Evolutionary conservation across 1,140 invertebrate species (phyloP).

Genomic region (Goniozus legneri): DNA sequence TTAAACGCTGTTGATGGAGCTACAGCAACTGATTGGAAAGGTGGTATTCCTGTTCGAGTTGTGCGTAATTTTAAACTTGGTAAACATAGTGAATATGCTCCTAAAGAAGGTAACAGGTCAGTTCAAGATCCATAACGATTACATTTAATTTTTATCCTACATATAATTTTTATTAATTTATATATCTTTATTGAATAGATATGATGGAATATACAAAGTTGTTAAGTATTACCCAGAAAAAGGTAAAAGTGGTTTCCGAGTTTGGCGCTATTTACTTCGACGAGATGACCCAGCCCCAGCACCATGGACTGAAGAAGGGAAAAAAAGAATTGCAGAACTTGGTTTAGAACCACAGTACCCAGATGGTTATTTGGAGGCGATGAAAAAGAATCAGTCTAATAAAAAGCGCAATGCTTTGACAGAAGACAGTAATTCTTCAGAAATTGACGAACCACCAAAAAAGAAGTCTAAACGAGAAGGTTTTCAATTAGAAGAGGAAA

Average conservation of each 20-base stretch:
- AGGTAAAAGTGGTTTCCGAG: slow-evolving; percentile 73
- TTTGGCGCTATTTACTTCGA: slow-evolving; percentile 78
- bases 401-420: slow-evolving; percentile 22
- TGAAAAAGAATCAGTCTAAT: slow-evolving; percentile 47
- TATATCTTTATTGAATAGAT: slow-evolving; percentile 45
- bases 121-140: neutral
- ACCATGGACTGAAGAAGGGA: slow-evolving; percentile 78
- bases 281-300: slow-evolving; percentile 77
- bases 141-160: neutral
- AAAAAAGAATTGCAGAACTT: slow-evolving; percentile 48
- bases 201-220: slow-evolving; percentile 78
- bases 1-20: slow-evolving; percentile 65
- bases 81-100: slow-evolving; percentile 77
- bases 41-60: slow-evolving; percentile 74
- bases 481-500: slow-evolving; percentile 53
- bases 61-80: slow-evolving; percentile 72
- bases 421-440: slow-evolving; percentile 26
- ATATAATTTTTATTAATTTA: slow-evolving; percentile 10
- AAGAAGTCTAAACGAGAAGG: slow-evolving; percentile 48
- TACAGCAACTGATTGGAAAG: slow-evolving; percentile 69
- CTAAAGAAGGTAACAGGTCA: slow-evolving; percentile 68
- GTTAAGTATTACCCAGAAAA: slow-evolving; percentile 81
- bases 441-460: slow-evolving; percentile 13
- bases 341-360: slow-evolving; percentile 58
- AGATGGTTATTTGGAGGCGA: slow-evolving; percentile 70